Percentiles rank a stretch among this genome's conserved stretches.
phyloP scores from a whole-genome alignment of 2,113 vertebrate genomes.

The Leptodactylus fuscus region DNA sequence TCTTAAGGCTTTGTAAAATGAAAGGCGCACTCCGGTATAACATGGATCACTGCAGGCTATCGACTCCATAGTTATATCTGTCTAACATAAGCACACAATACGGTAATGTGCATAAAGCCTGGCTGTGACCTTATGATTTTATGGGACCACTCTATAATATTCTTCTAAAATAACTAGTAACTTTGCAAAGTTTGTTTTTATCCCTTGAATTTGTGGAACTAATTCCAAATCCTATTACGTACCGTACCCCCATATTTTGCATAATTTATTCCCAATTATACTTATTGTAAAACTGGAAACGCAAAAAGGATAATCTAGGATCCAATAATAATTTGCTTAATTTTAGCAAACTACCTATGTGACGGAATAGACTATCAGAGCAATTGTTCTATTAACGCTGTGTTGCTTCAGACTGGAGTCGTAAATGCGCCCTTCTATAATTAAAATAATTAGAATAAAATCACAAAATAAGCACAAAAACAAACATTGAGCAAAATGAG shows the following conservation, averaged over 20 bases:
- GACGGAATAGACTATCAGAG: constrained; percentile 20
- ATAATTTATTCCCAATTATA: constrained; percentile 14
- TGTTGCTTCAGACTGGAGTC: not conserved
- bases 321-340: constrained; percentile 22
- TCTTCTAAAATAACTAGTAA: no score
- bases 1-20: no score
- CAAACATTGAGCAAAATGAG: constrained; percentile 9
- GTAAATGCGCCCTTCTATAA: constrained; percentile 25
- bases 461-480: constrained; percentile 24
- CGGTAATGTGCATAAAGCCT: no score
- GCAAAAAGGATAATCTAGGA: not conserved
- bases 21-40: no score
- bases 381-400: constrained; percentile 11
- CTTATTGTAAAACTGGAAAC: constrained; percentile 17
- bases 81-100: no score
- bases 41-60: no score
- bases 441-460: constrained; percentile 9
- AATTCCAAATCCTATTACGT: not conserved
- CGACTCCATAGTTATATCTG: no score
- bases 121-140: no score
- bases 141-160: no score
- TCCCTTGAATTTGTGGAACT: not conserved
- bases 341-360: constrained; percentile 26
- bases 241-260: not conserved
- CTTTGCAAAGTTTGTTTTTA: no score